Evolutionary conservation across 2,888 invertebrate species (phyloP).

Genomic region (Xanthorhoe spadicearia): DNA sequence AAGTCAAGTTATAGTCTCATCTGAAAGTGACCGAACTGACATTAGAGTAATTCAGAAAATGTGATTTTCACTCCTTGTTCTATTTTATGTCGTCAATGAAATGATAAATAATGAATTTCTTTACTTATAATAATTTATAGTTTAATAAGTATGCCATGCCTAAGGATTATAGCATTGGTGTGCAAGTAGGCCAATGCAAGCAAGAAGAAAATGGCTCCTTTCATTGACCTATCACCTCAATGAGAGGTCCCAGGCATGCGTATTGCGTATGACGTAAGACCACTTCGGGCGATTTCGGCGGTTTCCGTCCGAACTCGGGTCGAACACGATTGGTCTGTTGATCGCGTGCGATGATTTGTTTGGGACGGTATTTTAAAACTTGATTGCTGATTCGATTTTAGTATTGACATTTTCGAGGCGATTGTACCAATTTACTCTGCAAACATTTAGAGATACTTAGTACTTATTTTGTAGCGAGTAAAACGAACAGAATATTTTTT

Average conservation of each 20-base stretch:
- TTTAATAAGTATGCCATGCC: conserved; percentile 1
- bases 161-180: conserved; percentile 19
- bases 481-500: background rate
- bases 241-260: conserved; percentile 60
- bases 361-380: conserved; percentile 19
- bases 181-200: conserved; percentile 43
- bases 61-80: background rate
- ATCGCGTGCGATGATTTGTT: conserved; percentile 34
- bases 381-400: conserved; percentile 29
- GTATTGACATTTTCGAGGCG: conserved; percentile 11
- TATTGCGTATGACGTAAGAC: conserved; percentile 63
- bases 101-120: background rate
- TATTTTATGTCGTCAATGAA: background rate
- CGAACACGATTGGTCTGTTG: conserved; percentile 32
- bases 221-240: conserved; percentile 56
- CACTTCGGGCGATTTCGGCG: conserved; percentile 33
- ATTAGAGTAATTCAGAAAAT: no score
- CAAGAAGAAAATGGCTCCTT: conserved; percentile 45
- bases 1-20: no score
- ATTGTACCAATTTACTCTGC: background rate
- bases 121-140: background rate
- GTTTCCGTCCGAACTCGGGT: conserved; percentile 26
- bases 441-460: background rate
- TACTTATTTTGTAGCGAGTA: background rate
- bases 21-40: no score